Base-by-base conservation (phyloP, 2,797 vertebrate genomes). In the Sebastes trivittatus region DNA sequence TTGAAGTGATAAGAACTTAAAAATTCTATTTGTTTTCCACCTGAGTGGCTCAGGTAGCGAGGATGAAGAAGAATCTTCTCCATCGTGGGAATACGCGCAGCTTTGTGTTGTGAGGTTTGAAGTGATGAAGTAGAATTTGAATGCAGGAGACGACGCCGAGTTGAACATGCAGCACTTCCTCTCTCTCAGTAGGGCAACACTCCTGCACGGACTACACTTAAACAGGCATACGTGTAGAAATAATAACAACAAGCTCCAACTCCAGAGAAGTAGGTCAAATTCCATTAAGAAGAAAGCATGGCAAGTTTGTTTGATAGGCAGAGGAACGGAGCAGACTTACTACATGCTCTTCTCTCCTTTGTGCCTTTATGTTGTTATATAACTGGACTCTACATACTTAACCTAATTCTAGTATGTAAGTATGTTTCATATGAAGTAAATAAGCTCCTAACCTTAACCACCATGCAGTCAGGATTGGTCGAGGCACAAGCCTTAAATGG, bases 11-110 rank as follows among this genome's bases (percentile, higher is more conserved):
- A 4, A 64, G 11, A 83, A 63, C 58, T 88, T 77, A 80, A 85
- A 84, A 84, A 88, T 90, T 90, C 86, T 46, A 77, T 88, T 92
- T 91, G 85, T 85, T 86, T 88, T 72, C 36, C 30, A 16, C 54
- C 34, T 2, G 1, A 63, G 73, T 9, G 60, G 55, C 66, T 75
- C 75, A 85, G 86, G 87, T 86, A 76, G 83, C 6, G 6, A 83
- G 76, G 72, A 77, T 14, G 67, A 78, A 72, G 77, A 65, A 27
- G 68, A 72, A 14, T 23, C 36, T 59, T 22, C 3, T 27, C 30
- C 72, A 13, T 18, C 3, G 2, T 38, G 78, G 78, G 73, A 72
- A 32, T 23, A 11, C 4, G n/a, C 4, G 4, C 30, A 16, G 60
- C n/a, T 85, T 46, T 60, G 6, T 58, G 32, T 52, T 70, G 25